A percentile compares a stretch with the other conserved stretches of the same genome.
Conservation (phyloP, 1,140 invertebrate species). For the Drosophila tani region DNA sequence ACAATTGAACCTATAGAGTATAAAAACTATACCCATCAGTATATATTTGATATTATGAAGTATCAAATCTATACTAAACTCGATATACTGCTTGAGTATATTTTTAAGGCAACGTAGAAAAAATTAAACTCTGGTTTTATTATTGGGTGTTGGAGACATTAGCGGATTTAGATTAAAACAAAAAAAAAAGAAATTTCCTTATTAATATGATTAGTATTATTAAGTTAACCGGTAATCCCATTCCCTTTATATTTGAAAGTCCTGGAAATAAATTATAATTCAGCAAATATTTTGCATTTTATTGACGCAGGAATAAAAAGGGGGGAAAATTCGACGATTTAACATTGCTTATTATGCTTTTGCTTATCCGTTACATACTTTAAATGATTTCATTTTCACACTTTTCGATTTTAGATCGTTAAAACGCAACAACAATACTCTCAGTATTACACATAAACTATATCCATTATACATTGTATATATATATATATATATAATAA, state of each 20-base stretch:
- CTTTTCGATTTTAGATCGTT: conserved; percentile 61
- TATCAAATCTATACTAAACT: too few relatives aligned
- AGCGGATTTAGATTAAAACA: not conserved
- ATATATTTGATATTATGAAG: too few relatives aligned
- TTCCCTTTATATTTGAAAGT: conserved; percentile 7
- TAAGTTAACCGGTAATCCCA: too few relatives aligned
- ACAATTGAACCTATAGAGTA: too few relatives aligned
- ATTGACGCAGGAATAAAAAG: conserved; percentile 64
- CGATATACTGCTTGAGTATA: too few relatives aligned
- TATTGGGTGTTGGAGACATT: too few relatives aligned
- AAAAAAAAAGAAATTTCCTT: not conserved
- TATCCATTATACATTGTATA: conserved; percentile 77
- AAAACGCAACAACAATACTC: conserved; percentile 81
- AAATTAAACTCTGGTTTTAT: too few relatives aligned
- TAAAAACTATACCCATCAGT: too few relatives aligned
- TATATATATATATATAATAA: conserved; percentile 40
- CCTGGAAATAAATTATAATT: conserved; percentile 65
- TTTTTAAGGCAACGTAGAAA: too few relatives aligned
- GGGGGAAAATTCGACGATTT: conserved; percentile 53
- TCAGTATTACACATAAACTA: conserved; percentile 80
- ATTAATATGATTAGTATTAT: too few relatives aligned
- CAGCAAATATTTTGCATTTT: conserved; percentile 75
- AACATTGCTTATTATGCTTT: conserved; percentile 53
- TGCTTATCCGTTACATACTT: conserved; percentile 37
- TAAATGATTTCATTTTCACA: conserved; percentile 66